Conservation (phyloP, 2,888 invertebrate genomes). For the Leucozona laternaria region DNA sequence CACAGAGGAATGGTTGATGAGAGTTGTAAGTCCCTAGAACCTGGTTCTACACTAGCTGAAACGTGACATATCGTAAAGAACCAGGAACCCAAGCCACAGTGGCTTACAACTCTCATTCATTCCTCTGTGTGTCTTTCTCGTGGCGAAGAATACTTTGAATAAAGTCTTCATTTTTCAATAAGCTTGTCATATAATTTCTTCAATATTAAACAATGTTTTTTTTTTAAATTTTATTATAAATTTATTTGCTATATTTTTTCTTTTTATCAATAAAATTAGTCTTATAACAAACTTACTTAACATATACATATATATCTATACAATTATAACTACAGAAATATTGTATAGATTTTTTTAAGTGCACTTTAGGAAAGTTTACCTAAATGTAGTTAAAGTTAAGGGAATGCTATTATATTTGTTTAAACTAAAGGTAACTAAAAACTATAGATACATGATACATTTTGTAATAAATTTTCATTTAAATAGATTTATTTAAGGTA, state of each 20-base stretch:
- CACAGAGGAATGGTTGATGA: too few species aligned
- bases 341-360: conserved; percentile 5
- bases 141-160: too few species aligned
- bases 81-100: too few species aligned
- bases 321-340: conserved; percentile 14
- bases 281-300: not conserved
- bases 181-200: not conserved
- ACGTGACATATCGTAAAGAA: too few species aligned
- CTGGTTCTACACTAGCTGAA: too few species aligned
- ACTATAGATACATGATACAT: not conserved
- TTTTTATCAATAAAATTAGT: conserved; percentile 6
- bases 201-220: not conserved
- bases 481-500: not conserved
- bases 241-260: conserved; percentile 9
- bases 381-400: not conserved
- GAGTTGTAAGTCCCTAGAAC: too few species aligned
- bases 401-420: conserved; percentile 19
- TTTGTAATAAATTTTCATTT: not conserved
- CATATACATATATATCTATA: not conserved
- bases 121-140: too few species aligned
- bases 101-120: too few species aligned
- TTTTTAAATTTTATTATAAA: conserved; percentile 8
- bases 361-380: conserved; percentile 15
- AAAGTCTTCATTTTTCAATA: too few species aligned
- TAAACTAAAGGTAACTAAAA: not conserved